Percentiles rank a stretch among this genome's conserved stretches.
These are phyloP conservation scores for Dorcus hopei DNA, from an alignment of 2,888 invertebrate species.

Conservation along the genomic window DNA sequence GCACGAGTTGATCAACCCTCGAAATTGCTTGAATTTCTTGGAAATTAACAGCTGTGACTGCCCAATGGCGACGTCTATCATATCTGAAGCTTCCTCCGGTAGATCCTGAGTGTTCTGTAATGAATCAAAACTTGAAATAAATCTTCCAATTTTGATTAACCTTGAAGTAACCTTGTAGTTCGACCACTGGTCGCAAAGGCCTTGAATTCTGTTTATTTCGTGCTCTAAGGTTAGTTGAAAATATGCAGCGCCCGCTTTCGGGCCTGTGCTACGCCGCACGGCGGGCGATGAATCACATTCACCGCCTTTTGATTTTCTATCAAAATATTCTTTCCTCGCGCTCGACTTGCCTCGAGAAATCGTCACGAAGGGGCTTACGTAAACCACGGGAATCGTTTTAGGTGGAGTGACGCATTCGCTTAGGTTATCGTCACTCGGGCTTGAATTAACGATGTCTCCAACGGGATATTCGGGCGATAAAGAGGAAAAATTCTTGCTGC, in stretches of 20 bases:
- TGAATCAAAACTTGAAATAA: neutral
- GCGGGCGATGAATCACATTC: conserved; percentile 22
- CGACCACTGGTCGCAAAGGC: conserved; percentile 57
- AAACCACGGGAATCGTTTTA: conserved; percentile 38
- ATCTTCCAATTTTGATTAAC: neutral
- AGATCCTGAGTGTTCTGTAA: conserved; percentile 34
- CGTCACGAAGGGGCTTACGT: conserved; percentile 58
- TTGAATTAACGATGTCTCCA: neutral
- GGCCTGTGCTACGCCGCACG: conserved; percentile 28
- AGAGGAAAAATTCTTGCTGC: neutral
- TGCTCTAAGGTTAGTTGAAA: conserved; percentile 50
- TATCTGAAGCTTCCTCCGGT: conserved; percentile 56
- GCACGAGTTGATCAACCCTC: conserved; percentile 54
- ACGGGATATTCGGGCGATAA: conserved; percentile 1
- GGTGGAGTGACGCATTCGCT: neutral
- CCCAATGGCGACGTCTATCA: conserved; percentile 69
- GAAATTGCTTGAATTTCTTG: conserved; percentile 77
- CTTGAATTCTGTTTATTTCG: conserved; percentile 55
- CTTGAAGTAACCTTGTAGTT: conserved; percentile 40
- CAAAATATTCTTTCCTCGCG: conserved; percentile 53
- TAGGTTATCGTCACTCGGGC: neutral
- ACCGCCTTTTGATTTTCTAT: conserved; percentile 34
- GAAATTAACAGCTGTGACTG: conserved; percentile 73
- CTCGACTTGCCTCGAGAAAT: conserved; percentile 59
- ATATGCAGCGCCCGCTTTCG: conserved; percentile 44